These are phyloP conservation scores for Diloba caeruleocephala DNA, from an alignment of 2,888 invertebrate genomes.

Conservation along the genomic window DNA sequence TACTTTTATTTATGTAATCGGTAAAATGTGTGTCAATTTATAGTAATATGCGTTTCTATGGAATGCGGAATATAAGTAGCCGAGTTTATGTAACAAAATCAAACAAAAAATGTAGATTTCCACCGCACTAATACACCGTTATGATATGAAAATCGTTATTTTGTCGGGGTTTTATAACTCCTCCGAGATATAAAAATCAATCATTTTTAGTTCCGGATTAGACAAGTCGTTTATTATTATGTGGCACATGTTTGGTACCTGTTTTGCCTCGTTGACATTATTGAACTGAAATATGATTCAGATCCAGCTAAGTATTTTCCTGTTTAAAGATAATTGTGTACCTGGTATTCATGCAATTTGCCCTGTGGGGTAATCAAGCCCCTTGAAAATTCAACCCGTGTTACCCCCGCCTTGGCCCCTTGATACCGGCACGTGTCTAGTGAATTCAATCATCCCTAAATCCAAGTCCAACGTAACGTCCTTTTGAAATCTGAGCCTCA, in stretches of 20 bases:
- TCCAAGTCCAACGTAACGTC: constrained; percentile 12
- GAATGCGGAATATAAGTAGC: constrained; percentile 17
- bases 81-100: constrained; percentile 2
- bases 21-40: constrained; percentile 29
- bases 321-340: no score
- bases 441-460: constrained; percentile 32
- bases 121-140: constrained; percentile 1
- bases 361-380: background rate
- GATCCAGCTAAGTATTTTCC: no score
- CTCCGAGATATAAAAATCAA: no score
- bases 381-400: constrained; percentile 9
- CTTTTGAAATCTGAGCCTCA: background rate
- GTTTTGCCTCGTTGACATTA: background rate
- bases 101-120: background rate
- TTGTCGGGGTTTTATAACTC: constrained; percentile 7
- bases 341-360: background rate
- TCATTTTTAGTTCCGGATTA: no score
- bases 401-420: constrained; percentile 6
- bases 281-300: no score
- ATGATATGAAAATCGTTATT: constrained; percentile 3
- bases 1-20: constrained; percentile 24
- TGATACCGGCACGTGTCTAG: constrained; percentile 26
- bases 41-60: constrained; percentile 22
- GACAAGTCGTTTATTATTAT: no score
- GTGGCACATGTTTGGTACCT: background rate